phyloP scores from a whole-genome alignment of 2,113 vertebrate genomes.

The Empidonax alnorum region DNA sequence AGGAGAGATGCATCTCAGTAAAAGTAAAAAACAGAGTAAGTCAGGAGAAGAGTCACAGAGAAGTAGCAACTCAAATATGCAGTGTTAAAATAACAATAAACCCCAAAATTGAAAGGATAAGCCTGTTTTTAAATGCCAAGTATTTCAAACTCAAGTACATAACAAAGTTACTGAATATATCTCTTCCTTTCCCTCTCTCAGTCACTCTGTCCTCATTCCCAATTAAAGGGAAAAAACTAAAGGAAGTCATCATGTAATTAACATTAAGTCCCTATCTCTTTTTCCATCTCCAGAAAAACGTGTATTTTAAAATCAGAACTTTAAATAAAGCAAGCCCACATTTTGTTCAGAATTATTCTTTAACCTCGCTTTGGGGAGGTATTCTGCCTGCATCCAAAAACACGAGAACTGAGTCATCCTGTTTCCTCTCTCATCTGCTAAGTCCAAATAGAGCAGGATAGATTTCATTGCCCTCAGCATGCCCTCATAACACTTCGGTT shows the following conservation, averaged over 20 bases:
- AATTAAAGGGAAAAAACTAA: not conserved
- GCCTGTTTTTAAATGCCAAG: not conserved
- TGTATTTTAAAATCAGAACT: not conserved
- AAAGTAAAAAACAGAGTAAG: not conserved
- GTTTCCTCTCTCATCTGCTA: not conserved
- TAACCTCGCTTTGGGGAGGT: not conserved
- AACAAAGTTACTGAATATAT: not conserved
- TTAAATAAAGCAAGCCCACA: not conserved
- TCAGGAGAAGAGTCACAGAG: not conserved
- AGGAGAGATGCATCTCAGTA: not conserved
- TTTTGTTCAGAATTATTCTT: not conserved
- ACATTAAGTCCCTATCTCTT: not conserved
- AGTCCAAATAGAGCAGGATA: not conserved
- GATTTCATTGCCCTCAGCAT: slow-evolving; percentile 29
- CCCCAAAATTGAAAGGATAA: not conserved
- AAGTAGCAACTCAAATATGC: not conserved
- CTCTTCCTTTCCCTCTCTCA: not conserved
- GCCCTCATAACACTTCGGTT: slow-evolving; percentile 38
- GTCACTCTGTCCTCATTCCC: not conserved
- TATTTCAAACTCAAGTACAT: not conserved
- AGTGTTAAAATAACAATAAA: not conserved
- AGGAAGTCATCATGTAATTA: not conserved
- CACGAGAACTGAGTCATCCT: slow-evolving; percentile 17
- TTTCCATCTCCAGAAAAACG: not conserved
- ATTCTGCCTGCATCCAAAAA: not conserved